A percentile compares a stretch with the other conserved stretches of the same genome.
phyloP scores from a whole-genome alignment of 2,797 vertebrate species.

The Anguilla anguilla region DNA sequence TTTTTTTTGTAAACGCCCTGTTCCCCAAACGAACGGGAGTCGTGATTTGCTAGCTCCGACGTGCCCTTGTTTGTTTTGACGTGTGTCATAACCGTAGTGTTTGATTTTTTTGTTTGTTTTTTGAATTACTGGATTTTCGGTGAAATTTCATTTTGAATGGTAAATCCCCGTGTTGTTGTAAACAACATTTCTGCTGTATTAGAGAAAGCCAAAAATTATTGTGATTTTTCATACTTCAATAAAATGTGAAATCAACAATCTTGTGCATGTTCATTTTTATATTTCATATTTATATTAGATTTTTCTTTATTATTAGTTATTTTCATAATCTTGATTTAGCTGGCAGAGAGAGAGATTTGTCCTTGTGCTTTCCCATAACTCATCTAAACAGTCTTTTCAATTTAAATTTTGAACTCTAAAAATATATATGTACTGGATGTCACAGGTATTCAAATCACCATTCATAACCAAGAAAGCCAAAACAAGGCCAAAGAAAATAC shows the following conservation, averaged over 20 bases:
- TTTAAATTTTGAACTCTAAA: not conserved
- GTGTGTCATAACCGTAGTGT: not conserved
- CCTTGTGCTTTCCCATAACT: not conserved
- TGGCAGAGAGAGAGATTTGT: not conserved
- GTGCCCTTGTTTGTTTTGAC: not conserved
- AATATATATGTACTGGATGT: too few species aligned
- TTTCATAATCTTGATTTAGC: not conserved
- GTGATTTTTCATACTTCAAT: not conserved
- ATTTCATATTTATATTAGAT: not conserved
- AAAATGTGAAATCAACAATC: not conserved
- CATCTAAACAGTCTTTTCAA: not conserved
- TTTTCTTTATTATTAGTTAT: not conserved
- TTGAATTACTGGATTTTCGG: not conserved
- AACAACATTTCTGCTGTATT: not conserved
- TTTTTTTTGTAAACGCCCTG: not conserved
- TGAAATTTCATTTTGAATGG: not conserved
- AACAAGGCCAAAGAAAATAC: too few species aligned
- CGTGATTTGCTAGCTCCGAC: not conserved
- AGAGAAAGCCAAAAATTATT: not conserved
- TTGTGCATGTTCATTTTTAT: not conserved
- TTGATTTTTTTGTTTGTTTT: not conserved
- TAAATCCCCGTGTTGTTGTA: not conserved
- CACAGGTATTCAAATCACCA: too few species aligned
- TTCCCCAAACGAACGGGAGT: not conserved
- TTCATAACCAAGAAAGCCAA: too few species aligned